These are phyloP conservation scores for Pandemis corylana DNA, from an alignment of 2,888 invertebrate genomes.

Conservation along the genomic window DNA sequence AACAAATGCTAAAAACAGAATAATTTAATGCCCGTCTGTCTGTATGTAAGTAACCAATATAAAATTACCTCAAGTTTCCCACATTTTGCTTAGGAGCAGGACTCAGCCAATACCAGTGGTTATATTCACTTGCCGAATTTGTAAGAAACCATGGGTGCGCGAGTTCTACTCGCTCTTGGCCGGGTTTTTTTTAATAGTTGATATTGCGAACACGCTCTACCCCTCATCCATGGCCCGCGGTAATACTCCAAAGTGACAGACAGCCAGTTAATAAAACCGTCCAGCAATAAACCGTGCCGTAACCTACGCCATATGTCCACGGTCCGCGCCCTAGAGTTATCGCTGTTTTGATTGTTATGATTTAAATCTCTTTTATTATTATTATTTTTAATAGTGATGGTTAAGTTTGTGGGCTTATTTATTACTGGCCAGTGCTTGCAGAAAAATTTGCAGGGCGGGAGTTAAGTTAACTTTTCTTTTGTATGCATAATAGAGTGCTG, in stretches of 20 bases:
- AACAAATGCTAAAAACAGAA: too few relatives aligned
- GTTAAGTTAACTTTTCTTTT: too few relatives aligned
- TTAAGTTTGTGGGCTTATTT: neutral
- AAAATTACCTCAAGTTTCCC: too few relatives aligned
- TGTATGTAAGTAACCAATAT: too few relatives aligned
- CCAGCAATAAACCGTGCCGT: slow-evolving; percentile 69
- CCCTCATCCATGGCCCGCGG: slow-evolving; percentile 49
- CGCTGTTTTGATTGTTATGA: slow-evolving; percentile 29
- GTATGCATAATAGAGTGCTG: too few relatives aligned
- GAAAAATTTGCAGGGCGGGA: too few relatives aligned
- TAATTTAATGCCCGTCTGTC: too few relatives aligned
- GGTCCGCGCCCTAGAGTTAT: slow-evolving; percentile 57
- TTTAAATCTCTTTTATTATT: slow-evolving; percentile 25
- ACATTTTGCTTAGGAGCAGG: too few relatives aligned
- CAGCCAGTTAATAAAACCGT: slow-evolving; percentile 81
- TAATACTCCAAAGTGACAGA: slow-evolving; percentile 81
- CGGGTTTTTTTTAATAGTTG: neutral
- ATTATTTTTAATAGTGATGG: slow-evolving; percentile 35
- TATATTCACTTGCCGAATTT: too few relatives aligned
- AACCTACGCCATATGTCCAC: slow-evolving; percentile 78
- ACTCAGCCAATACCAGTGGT: too few relatives aligned
- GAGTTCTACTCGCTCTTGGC: too few relatives aligned
- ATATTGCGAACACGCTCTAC: slow-evolving; percentile 56
- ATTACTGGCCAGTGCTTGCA: neutral
- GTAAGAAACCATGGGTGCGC: too few relatives aligned